Conservation (phyloP, 2,888 invertebrate species). For the Acanthosoma haemorrhoidale region DNA sequence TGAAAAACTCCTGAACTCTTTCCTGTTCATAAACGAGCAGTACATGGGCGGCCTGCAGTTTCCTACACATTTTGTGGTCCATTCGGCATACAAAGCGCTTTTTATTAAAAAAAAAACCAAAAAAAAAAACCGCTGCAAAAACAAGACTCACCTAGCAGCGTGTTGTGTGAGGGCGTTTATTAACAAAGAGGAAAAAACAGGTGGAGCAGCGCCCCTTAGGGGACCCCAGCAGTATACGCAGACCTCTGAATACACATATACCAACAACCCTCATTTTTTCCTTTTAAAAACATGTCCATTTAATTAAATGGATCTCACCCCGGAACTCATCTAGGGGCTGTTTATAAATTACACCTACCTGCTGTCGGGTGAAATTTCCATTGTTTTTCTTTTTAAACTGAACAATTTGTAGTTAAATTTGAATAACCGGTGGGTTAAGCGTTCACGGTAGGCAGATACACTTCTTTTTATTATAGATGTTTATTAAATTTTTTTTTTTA, state of each 20-base stretch:
- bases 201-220: neutral
- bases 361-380: neutral
- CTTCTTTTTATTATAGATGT: too few species aligned
- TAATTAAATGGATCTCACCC: conserved; percentile 7
- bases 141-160: conserved; percentile 5
- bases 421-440: too few species aligned
- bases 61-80: neutral
- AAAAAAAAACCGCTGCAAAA: neutral
- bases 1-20: too few species aligned
- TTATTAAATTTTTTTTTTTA: too few species aligned
- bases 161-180: neutral
- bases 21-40: too few species aligned
- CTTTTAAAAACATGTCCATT: conserved; percentile 26
- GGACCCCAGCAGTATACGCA: neutral
- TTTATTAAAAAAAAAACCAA: too few species aligned
- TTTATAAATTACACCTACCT: too few species aligned
- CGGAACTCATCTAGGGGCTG: too few species aligned
- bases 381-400: neutral
- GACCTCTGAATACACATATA: too few species aligned
- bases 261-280: conserved; percentile 18
- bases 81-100: neutral
- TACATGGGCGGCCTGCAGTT: too few species aligned
- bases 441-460: too few species aligned
- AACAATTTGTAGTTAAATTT: too few species aligned
- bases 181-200: conserved; percentile 9